These are phyloP conservation scores for Pomacea canaliculata DNA, from an alignment of 2,888 invertebrate genomes.

Conservation along the genomic window DNA sequence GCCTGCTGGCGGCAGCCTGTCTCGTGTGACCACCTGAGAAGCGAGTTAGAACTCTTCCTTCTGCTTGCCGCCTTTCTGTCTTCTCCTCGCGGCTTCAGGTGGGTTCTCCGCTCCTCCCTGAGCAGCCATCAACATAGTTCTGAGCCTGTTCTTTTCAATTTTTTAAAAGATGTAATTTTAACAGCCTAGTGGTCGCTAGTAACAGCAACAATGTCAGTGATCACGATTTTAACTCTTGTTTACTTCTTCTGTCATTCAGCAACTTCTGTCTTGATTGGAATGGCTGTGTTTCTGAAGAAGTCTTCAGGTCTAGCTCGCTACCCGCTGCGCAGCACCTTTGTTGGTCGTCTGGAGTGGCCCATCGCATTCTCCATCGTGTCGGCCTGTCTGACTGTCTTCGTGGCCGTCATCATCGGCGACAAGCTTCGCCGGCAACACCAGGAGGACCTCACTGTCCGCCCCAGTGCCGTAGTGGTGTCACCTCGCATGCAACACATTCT, in stretches of 20 bases:
- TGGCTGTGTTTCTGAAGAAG: conserved; percentile 34
- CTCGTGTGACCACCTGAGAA: conserved; percentile 20
- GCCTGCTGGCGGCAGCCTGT: conserved; percentile 13
- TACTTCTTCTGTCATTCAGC: conserved; percentile 5
- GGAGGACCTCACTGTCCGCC: too few relatives aligned
- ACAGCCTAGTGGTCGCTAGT: neutral
- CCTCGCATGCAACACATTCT: too few relatives aligned
- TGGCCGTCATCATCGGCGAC: conserved; percentile 22
- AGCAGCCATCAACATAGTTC: neutral
- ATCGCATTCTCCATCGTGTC: conserved; percentile 28
- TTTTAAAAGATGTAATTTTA: neutral
- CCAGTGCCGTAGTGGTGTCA: too few relatives aligned
- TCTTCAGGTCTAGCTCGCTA: conserved; percentile 29
- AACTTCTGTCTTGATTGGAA: conserved; percentile 28
- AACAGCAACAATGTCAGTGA: too few relatives aligned
- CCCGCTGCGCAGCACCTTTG: conserved; percentile 23
- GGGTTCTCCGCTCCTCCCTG: neutral
- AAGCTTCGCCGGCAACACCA: conserved; percentile 15
- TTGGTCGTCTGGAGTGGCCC: conserved; percentile 31
- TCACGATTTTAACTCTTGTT: too few relatives aligned
- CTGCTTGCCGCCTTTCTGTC: conserved; percentile 28
- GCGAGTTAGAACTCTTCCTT: conserved; percentile 8
- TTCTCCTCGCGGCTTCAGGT: conserved; percentile 28
- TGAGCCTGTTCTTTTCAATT: neutral
- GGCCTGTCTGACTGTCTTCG: conserved; percentile 25